Evolutionary conservation across 1,140 invertebrate species (phyloP).

Genomic region (Phthorimaea operculella): DNA sequence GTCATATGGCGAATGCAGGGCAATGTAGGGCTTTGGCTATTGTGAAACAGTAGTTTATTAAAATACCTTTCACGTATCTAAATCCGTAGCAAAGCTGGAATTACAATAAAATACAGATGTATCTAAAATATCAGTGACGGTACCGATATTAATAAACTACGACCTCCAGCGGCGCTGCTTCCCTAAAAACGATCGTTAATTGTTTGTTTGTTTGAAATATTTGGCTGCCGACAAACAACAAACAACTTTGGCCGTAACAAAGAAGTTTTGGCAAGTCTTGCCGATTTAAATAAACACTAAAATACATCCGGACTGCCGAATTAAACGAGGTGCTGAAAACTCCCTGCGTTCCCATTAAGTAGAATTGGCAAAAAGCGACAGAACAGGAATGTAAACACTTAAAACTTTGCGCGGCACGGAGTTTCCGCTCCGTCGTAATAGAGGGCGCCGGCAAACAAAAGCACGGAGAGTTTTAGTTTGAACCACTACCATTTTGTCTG

Average conservation of each 20-base stretch:
- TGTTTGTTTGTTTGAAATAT: background rate
- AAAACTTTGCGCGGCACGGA: constrained; percentile 46
- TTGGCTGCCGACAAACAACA: background rate
- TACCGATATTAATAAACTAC: too few relatives aligned
- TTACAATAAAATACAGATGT: too few relatives aligned
- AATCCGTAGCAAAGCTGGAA: too few relatives aligned
- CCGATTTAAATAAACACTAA: constrained; percentile 36
- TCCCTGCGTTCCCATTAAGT: constrained; percentile 45
- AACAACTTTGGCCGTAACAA: constrained; percentile 4
- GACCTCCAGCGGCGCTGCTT: too few relatives aligned
- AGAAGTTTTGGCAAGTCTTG: constrained; percentile 5
- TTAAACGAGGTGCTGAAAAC: constrained; percentile 44
- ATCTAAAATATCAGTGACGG: too few relatives aligned
- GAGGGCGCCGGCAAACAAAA: constrained; percentile 49
- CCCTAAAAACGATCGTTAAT: background rate
- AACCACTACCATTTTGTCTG: constrained; percentile 33
- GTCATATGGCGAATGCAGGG: too few relatives aligned
- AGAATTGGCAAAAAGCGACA: constrained; percentile 56
- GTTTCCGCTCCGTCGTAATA: constrained; percentile 35
- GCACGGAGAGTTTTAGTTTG: constrained; percentile 36
- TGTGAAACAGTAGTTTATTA: too few relatives aligned
- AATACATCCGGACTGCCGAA: constrained; percentile 29
- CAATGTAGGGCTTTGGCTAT: too few relatives aligned
- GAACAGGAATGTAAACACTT: constrained; percentile 60
- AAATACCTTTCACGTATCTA: too few relatives aligned